A percentile compares a stretch with the other conserved stretches of the same genome.
Conservation (phyloP, 2,113 vertebrate genomes). For the Limnothrissa miodon region DNA sequence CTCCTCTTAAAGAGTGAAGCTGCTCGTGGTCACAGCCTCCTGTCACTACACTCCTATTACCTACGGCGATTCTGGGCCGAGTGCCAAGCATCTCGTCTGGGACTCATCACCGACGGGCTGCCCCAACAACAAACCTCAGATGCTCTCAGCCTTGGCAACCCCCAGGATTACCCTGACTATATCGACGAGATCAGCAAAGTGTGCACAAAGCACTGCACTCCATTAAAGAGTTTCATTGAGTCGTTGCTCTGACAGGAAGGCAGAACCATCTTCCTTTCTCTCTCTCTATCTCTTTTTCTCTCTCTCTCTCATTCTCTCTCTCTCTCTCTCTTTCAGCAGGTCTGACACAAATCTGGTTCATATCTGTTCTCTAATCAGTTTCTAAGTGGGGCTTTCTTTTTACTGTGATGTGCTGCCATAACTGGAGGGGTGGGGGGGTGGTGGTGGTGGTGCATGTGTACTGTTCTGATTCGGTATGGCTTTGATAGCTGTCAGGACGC, state of each 20-base stretch:
- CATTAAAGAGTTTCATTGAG: neutral
- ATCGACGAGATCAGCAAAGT: neutral
- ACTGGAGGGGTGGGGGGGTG: too few relatives aligned
- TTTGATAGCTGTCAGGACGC: neutral
- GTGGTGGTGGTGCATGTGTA: neutral
- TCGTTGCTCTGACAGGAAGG: neutral
- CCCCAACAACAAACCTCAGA: neutral
- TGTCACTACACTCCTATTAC: neutral
- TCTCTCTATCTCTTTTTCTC: neutral
- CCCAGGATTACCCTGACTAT: neutral
- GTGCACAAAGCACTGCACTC: neutral
- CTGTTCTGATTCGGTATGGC: neutral
- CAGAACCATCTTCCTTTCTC: neutral
- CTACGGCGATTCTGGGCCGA: neutral
- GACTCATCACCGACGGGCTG: neutral
- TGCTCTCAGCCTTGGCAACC: neutral
- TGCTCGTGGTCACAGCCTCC: neutral
- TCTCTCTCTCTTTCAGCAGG: neutral
- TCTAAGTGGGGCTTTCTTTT: neutral
- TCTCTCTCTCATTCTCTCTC: neutral
- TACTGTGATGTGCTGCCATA: neutral
- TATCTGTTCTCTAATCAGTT: neutral
- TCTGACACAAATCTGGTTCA: neutral
- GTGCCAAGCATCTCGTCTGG: neutral
- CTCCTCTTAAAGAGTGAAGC: neutral